These are phyloP conservation scores for Pheosia tremula DNA, from an alignment of 2,888 invertebrate species.

Conservation along the genomic window DNA sequence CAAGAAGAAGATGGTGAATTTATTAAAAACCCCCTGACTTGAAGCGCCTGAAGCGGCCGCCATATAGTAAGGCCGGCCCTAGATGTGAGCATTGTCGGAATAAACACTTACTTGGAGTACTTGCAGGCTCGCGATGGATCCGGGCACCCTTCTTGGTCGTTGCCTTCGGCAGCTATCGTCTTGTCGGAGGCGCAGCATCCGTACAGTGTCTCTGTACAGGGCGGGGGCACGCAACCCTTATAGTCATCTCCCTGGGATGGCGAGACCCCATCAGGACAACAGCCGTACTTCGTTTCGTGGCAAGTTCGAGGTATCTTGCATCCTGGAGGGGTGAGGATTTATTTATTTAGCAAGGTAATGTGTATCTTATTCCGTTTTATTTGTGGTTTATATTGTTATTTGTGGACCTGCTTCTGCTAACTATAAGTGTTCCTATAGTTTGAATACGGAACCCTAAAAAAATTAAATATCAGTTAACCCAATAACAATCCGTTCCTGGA, in stretches of 20 bases:
- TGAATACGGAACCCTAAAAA: too few species aligned
- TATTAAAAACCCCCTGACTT: too few species aligned
- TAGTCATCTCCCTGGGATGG: conserved; percentile 88
- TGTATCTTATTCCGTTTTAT: too few species aligned
- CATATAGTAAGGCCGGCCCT: too few species aligned
- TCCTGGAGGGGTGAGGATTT: conserved; percentile 61
- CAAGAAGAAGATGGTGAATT: too few species aligned
- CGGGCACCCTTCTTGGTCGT: conserved; percentile 93
- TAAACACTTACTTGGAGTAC: conserved; percentile 75
- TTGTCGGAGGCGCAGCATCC: conserved; percentile 93
- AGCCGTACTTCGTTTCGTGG: conserved; percentile 89
- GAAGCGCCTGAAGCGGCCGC: too few species aligned
- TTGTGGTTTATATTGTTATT: too few species aligned
- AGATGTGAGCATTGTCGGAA: background rate
- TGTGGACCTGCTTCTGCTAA: too few species aligned
- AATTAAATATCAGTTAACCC: too few species aligned
- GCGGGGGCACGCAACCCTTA: conserved; percentile 90
- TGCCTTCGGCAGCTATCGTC: conserved; percentile 90
- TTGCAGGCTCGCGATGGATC: conserved; percentile 85
- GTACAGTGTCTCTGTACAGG: conserved; percentile 91
- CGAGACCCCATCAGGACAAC: conserved; percentile 93
- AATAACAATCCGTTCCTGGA: too few species aligned
- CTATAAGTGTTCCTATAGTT: too few species aligned
- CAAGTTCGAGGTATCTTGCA: conserved; percentile 91
- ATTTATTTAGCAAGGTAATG: background rate